Conservation (phyloP, 1,140 invertebrate genomes). For the Latrodectus geometricus region DNA sequence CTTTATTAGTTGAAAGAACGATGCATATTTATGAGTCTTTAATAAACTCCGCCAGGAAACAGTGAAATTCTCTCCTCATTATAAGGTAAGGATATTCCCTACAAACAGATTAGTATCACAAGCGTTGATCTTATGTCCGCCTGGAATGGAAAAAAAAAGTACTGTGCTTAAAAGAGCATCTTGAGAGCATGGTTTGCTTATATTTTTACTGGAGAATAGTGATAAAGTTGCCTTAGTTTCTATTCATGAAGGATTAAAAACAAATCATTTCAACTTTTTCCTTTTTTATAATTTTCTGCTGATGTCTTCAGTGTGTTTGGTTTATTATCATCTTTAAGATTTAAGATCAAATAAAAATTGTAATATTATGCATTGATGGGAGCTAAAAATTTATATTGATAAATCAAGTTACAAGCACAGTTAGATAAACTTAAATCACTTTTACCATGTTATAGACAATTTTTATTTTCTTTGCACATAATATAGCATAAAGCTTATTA, state of each 20-base stretch:
- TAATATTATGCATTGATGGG: too few species aligned
- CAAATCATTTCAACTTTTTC: neutral
- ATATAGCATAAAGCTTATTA: too few species aligned
- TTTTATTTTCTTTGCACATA: too few species aligned
- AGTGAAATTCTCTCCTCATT: neutral
- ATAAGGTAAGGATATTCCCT: neutral
- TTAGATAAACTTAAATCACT: too few species aligned
- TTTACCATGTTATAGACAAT: too few species aligned
- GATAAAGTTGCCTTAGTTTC: neutral
- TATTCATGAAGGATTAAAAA: neutral
- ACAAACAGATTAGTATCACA: neutral
- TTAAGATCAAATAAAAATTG: too few species aligned
- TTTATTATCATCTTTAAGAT: too few species aligned
- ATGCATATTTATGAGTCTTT: conserved; percentile 17
- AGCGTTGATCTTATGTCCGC: neutral
- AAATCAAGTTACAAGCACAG: too few species aligned
- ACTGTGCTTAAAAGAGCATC: neutral
- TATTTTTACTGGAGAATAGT: neutral
- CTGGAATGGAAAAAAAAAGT: neutral
- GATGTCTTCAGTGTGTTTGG: too few species aligned
- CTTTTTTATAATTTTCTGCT: too few species aligned
- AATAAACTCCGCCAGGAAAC: neutral
- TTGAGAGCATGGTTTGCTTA: neutral
- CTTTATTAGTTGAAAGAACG: neutral
- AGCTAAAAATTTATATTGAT: too few species aligned